phyloP scores from a whole-genome alignment of 1,140 invertebrate genomes.

The Ostrea denselamellosa region DNA sequence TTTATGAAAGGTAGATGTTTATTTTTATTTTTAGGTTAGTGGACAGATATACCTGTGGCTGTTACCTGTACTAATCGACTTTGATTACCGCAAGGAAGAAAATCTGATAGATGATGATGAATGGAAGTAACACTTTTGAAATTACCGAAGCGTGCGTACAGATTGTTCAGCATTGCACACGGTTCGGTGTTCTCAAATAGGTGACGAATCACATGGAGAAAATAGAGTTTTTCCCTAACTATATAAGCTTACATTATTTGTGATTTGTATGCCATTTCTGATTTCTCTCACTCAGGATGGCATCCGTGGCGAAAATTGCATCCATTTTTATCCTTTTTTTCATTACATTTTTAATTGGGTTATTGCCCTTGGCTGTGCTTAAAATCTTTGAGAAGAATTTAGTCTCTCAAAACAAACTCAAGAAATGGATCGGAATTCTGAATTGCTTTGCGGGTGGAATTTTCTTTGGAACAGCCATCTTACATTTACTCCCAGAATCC shows the following conservation, averaged over 20 bases:
- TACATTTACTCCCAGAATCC: constrained; percentile 81
- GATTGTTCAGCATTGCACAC: constrained; percentile 11
- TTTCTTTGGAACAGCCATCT: constrained; percentile 81
- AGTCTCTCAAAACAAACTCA: neutral
- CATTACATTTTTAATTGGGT: constrained; percentile 12
- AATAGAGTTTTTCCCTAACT: neutral
- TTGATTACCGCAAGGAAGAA: constrained; percentile 13
- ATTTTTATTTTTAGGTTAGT: neutral
- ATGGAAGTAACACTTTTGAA: constrained; percentile 16
- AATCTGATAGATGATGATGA: constrained; percentile 21
- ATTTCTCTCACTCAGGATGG: neutral
- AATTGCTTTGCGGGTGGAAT: constrained; percentile 82
- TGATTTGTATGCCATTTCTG: neutral
- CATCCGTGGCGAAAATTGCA: constrained; percentile 10
- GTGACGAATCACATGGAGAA: neutral
- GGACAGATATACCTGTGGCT: neutral
- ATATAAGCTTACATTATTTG: neutral
- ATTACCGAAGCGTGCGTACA: neutral
- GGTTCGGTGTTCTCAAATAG: neutral
- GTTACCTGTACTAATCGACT: neutral
- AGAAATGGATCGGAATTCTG: constrained; percentile 55
- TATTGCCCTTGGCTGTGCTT: neutral
- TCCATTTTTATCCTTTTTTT: constrained; percentile 30
- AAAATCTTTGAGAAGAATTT: constrained; percentile 26
- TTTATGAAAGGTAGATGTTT: neutral